Evolutionary conservation across 92 coral and sea anemone species (phyloP).

Genomic region (Bergia sp.): DNA sequence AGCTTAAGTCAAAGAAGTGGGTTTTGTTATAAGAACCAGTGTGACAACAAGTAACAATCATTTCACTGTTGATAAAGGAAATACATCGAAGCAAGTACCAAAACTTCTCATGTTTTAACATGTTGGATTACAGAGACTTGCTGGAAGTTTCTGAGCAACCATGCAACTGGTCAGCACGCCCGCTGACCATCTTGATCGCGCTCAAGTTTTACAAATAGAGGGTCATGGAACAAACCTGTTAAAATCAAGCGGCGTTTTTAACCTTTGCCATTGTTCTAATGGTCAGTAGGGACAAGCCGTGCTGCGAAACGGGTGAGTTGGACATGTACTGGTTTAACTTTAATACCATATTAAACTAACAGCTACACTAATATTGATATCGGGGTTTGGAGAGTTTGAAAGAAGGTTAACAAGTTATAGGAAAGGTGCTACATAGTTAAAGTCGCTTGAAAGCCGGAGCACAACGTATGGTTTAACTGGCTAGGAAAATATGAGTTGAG

Average conservation of each 20-base stretch:
- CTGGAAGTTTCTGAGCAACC: too few species aligned
- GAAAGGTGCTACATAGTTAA: background rate
- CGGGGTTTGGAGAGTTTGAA: background rate
- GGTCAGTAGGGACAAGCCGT: slow-evolving; percentile 2
- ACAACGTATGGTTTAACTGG: background rate
- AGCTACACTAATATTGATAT: background rate
- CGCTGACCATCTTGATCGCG: background rate
- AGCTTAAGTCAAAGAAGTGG: too few species aligned
- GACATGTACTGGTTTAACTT: background rate
- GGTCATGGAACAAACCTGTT: background rate
- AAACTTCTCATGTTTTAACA: too few species aligned
- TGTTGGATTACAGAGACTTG: too few species aligned
- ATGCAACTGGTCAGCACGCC: background rate
- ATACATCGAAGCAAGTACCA: too few species aligned
- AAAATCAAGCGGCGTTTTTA: background rate
- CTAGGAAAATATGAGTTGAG: background rate
- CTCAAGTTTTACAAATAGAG: too few species aligned
- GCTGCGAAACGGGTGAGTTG: slow-evolving; percentile 8
- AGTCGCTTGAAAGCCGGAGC: slow-evolving; percentile 1
- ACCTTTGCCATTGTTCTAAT: background rate
- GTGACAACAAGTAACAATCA: too few species aligned
- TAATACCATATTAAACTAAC: background rate
- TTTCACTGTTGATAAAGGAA: too few species aligned
- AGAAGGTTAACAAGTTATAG: background rate
- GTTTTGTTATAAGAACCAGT: too few species aligned